Percentiles rank a stretch among this genome's conserved stretches.
phyloP scores from a whole-genome alignment of 1,140 invertebrate genomes.

The Riptortus pedestris region DNA sequence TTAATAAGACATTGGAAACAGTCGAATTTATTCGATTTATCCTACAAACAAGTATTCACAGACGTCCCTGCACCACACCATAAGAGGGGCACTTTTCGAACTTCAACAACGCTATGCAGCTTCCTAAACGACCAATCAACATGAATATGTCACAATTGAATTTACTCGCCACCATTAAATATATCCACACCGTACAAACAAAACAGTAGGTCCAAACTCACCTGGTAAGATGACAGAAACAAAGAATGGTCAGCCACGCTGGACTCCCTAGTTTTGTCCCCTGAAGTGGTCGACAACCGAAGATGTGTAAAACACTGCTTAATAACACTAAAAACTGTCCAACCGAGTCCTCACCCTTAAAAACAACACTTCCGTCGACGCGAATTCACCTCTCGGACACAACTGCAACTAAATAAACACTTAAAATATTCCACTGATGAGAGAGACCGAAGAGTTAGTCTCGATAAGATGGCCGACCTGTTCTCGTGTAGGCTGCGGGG shows the following conservation, averaged over 20 bases:
- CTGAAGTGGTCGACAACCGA: neutral
- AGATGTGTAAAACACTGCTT: neutral
- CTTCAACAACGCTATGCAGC: too few relatives aligned
- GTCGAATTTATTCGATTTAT: too few relatives aligned
- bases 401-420: conserved; percentile 1
- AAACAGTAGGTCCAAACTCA: too few relatives aligned
- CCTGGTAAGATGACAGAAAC: conserved; percentile 22
- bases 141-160: too few relatives aligned
- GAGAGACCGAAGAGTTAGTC: neutral
- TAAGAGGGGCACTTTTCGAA: too few relatives aligned
- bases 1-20: too few relatives aligned
- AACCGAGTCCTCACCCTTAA: neutral
- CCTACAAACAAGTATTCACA: too few relatives aligned
- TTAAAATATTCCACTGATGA: neutral
- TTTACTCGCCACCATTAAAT: too few relatives aligned
- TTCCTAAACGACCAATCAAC: too few relatives aligned
- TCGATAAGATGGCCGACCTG: conserved; percentile 20
- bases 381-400: neutral
- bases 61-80: too few relatives aligned
- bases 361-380: neutral
- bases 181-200: too few relatives aligned
- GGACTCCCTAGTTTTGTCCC: conserved; percentile 1
- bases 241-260: conserved; percentile 24
- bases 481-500: conserved; percentile 15
- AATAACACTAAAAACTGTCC: conserved; percentile 11